phyloP scores from a whole-genome alignment of 2,888 invertebrate species.

The Lymantria dispar region DNA sequence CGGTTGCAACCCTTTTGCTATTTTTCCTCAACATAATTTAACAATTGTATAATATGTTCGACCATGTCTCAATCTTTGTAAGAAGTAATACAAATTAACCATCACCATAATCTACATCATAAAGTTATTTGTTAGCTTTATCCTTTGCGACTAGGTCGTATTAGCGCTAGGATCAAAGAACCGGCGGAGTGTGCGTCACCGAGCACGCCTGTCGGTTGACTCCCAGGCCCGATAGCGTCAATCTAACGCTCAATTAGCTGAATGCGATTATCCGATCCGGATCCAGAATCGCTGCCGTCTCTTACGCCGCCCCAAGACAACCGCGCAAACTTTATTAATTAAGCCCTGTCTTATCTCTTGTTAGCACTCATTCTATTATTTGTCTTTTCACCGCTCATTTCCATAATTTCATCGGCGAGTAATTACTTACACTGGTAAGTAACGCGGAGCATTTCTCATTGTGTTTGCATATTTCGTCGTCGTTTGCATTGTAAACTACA shows the following conservation, averaged over 20 bases:
- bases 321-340: constrained; percentile 81
- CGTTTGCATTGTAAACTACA: constrained; percentile 63
- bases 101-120: constrained; percentile 29
- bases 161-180: constrained; percentile 54
- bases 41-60: constrained; percentile 49
- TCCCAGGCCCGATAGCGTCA: constrained; percentile 74
- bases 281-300: constrained; percentile 69
- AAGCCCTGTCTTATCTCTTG: constrained; percentile 83
- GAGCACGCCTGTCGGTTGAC: constrained; percentile 39
- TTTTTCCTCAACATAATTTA: constrained; percentile 55
- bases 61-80: constrained; percentile 49
- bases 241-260: constrained; percentile 81
- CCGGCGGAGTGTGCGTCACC: constrained; percentile 31
- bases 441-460: constrained; percentile 68
- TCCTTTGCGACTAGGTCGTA: constrained; percentile 56
- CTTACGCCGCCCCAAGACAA: constrained; percentile 66
- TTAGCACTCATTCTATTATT: constrained; percentile 83
- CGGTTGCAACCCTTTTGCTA: constrained; percentile 66
- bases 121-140: constrained; percentile 51
- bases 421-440: constrained; percentile 69
- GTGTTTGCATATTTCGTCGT: constrained; percentile 75
- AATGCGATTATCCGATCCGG: constrained; percentile 80
- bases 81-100: constrained; percentile 37
- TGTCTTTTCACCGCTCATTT: constrained; percentile 82
- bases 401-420: constrained; percentile 80